Evolutionary conservation across 92 coral and sea anemone species (phyloP), one percentile per base, ranked within the genome.

Genomic region (Zoanthus sansibaricus): DNA sequence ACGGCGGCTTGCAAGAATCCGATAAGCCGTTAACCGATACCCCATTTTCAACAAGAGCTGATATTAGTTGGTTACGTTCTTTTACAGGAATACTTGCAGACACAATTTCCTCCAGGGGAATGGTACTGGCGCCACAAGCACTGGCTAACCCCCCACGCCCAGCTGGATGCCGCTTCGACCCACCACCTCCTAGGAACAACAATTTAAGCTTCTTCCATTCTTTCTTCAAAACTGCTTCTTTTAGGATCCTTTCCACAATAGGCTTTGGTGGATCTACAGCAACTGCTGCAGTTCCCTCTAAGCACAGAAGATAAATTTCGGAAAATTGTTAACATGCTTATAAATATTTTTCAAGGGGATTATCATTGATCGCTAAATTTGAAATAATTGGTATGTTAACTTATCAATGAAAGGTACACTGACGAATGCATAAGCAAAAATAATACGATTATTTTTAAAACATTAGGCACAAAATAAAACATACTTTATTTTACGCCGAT

Each of bases 151-250:
- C 98, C 59, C 98, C 96, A 32, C 88, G 87, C 54, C 93, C 92
- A 25, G 86, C 47, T 55, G 83, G 68, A 82, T 75, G 80, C 15
- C 89, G 78, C 33, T 86, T 64, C 14, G 94, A 79, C 44, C 97
- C 98, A 83, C 98, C 98, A 37, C 96, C 95, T 59, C 96, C 98
- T 14, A 94, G 86, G 80, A 92, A 90, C 31, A 94, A 84, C 0
- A 96, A 86, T 55, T 92, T 91, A 17, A 96, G 71, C 76, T 72
- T 79, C 30, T 93, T 93, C 98, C 98, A 96, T 44, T 96, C 82
- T 31, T 68, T 84, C 59, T 77, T 78, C 54, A 82, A 6, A 5
- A 90, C 90, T 37, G 88, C 89, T 56, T 87, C 82, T 18, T 48
- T 88, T 25, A 88, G 67, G 73, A 90, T 70, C 45, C 76, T 75